phyloP scores from a whole-genome alignment of 2,797 vertebrate genomes.

The Fringilla coelebs region DNA sequence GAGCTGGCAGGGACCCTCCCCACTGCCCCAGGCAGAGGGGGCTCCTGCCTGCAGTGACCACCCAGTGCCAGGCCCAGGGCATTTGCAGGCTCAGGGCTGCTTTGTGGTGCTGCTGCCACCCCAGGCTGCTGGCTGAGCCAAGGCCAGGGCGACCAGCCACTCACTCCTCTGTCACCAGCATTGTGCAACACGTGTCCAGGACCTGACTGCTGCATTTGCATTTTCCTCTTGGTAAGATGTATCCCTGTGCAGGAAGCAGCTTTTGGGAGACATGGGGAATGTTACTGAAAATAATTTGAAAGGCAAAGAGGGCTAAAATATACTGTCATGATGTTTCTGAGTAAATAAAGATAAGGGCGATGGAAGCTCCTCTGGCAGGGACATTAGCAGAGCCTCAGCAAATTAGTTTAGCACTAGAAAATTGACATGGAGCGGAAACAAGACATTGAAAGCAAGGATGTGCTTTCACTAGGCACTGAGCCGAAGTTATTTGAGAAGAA shows the following conservation, averaged over 20 bases:
- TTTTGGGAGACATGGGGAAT: neutral
- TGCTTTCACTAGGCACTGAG: slow-evolving; percentile 32
- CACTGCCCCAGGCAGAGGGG: rapidly evolving
- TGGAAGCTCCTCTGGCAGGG: slow-evolving; percentile 14
- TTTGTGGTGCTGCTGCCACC: neutral
- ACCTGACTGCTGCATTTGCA: neutral
- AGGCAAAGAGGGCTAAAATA: neutral
- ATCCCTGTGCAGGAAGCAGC: neutral
- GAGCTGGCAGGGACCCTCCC: neutral
- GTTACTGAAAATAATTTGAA: neutral
- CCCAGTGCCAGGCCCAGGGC: neutral
- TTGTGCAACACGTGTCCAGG: neutral
- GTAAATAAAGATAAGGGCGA: slow-evolving; percentile 36
- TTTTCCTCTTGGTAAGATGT: neutral
- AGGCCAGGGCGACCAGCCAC: neutral
- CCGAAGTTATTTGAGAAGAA: slow-evolving; percentile 16
- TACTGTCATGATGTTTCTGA: slow-evolving; percentile 17
- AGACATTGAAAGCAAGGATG: slow-evolving; percentile 27
- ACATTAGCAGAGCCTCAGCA: slow-evolving; percentile 1
- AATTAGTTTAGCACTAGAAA: slow-evolving; percentile 52
- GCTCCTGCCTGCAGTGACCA: neutral
- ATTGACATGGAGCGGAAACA: slow-evolving; percentile 32
- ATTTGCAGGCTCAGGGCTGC: neutral
- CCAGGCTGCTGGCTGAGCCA: neutral
- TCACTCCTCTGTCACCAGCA: neutral